Evolutionary conservation across 1,140 invertebrate genomes (phyloP), one percentile per base, ranked within the genome.

Genomic region (Pinna nobilis): DNA sequence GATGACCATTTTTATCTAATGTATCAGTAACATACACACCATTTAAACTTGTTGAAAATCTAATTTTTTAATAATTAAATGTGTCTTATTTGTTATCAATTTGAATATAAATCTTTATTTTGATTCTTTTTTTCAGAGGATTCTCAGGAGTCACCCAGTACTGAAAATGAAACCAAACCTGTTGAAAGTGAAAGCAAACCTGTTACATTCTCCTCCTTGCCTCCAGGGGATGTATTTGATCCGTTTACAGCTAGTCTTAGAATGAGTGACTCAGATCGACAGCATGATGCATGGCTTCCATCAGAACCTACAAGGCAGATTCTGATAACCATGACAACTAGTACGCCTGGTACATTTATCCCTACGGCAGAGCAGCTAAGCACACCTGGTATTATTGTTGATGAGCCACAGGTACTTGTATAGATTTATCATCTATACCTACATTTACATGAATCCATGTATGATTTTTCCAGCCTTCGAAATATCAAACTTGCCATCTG

Each of bases 241-340:
- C 74, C 80, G 25, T 88, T 89, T 59, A 78, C 84, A 18, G 71
- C 80, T 18, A 82, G 82, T 76, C 41, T 88, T 9, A 70, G 81
- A 37, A 83, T 84, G 79, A 87, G 83, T 78, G 87, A 89, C 51
- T 67, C 80, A 33, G 93, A 94, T 78, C 89, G 93, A 78, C 89
- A 92, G 69, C 89, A 93, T 86, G 93, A 94, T 91, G 93, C 93
- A 3, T 95, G 94, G 94, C 92, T 95, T 80, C 93, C 94, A 7
- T 92, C 90, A 74, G 92, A 93, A 71, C 90, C 90, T 68, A 93
- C 93, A 3, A 90, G 92, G 78, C 91, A 92, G 82, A 91, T 92
- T 44, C 87, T 94, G 20, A 90, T 93, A 77, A 84, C 89, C 85
- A 91, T 92, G 89, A 83, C 92, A 84, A 93, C 92, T 35, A 92